Base-by-base conservation (phyloP, 1,140 invertebrate species). In the Drosophila mauritiana region DNA sequence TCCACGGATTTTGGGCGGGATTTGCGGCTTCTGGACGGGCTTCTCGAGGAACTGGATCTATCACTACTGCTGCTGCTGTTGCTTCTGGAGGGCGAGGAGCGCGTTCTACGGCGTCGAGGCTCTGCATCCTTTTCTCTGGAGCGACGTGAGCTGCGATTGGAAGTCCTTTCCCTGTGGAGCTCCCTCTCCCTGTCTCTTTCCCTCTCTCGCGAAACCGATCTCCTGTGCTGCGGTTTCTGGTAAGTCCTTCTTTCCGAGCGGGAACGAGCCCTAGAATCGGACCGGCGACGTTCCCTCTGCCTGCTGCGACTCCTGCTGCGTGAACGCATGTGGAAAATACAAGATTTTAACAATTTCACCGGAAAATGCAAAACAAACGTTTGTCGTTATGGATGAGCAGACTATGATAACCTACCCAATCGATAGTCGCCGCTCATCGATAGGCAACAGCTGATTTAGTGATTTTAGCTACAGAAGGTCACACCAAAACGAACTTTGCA, bases 241-340 rank as follows among this genome's bases (percentile, higher is more conserved):
- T 25, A 13, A 5, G 45, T 63, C 20, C 39, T 52, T 13, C 39
- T 75, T 11, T 88, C 58, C 13, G 70, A 40, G 0, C 55, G 70
- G 0, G 7, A 40, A 7, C 69, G 46, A 6, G 31, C 46, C n/a
- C 40, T 48, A 25, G 58, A 72, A 5, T 20, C 51, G 17, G 78
- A 72, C 12, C 43, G 53, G 8, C 63, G 67, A 3, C 74, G 58
- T 10, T 75, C 59, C 43, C 64, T 81, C 1, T 73, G 73, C 7
- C 65, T 53, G 27, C 79, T 88, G n/a, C 72, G 63, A 49, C 64
- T 78, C 27, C 68, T 78, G 57, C 63, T 89, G 25, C 68, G 84
- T 20, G 84, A 84, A 3, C 80, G 72, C 84, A 88, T 86, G 15
- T 3, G 8, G n/a, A 25, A n/a, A 43, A 25, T 45, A 5, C 0